Evolutionary conservation across 2,797 vertebrate genomes (phyloP).

Genomic region (Chromis chromis): DNA sequence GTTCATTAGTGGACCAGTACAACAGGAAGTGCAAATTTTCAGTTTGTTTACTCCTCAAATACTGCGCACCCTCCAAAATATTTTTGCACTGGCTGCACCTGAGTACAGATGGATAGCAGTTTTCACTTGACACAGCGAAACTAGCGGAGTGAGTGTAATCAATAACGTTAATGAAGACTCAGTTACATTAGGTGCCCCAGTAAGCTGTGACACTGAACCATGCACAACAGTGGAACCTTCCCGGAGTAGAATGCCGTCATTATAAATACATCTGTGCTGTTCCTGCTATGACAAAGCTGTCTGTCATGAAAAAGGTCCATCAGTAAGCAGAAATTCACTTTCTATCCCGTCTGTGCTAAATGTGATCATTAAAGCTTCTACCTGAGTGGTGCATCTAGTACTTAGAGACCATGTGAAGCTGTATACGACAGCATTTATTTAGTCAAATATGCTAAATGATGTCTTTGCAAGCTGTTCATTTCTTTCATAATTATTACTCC

Average conservation of each 20-base stretch:
- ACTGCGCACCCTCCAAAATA: background rate
- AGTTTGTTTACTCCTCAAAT: background rate
- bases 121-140: background rate
- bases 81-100: background rate
- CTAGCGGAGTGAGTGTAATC: background rate
- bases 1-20: too few species aligned
- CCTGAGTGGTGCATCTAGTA: background rate
- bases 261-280: too few species aligned
- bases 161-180: conserved; percentile 17
- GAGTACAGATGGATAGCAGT: conserved; percentile 1
- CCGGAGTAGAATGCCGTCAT: too few species aligned
- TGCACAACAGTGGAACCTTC: too few species aligned
- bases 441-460: background rate
- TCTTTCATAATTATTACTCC: too few species aligned
- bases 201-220: too few species aligned
- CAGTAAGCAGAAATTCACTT: background rate
- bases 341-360: background rate
- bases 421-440: background rate
- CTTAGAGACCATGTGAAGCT: background rate
- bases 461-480: background rate
- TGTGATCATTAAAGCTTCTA: background rate
- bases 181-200: background rate
- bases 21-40: background rate
- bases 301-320: background rate
- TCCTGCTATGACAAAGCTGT: background rate